Evolutionary conservation across 2,888 invertebrate genomes (phyloP).

Genomic region (Eurois occulta): DNA sequence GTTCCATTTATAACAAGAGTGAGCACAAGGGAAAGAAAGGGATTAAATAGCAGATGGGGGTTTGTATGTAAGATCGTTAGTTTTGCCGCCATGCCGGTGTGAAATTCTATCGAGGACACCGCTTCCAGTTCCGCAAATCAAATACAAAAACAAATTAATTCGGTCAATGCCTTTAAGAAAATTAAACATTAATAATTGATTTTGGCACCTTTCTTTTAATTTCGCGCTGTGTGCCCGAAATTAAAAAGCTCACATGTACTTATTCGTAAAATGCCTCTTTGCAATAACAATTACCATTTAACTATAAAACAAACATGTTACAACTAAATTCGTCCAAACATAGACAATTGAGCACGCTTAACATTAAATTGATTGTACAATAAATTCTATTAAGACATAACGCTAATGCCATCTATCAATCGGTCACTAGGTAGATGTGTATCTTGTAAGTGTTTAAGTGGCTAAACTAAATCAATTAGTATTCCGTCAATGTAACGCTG

Average conservation of each 20-base stretch:
- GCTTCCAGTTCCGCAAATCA: background rate
- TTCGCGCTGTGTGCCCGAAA: background rate
- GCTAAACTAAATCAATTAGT: slow-evolving; percentile 55
- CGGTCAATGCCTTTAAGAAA: background rate
- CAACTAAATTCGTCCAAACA: background rate
- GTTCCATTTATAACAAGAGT: background rate
- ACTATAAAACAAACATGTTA: background rate
- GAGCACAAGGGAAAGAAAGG: background rate
- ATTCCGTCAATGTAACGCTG: slow-evolving; percentile 35
- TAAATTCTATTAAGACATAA: slow-evolving; percentile 38
- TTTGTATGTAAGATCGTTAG: background rate
- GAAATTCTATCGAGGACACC: background rate
- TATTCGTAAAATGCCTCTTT: background rate
- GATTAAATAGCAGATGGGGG: background rate
- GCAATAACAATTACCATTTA: background rate
- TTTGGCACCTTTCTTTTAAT: background rate
- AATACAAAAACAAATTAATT: background rate
- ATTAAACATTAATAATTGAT: background rate
- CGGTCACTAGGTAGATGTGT: slow-evolving; percentile 29
- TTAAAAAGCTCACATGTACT: background rate
- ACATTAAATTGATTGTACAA: slow-evolving; percentile 36
- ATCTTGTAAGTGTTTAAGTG: slow-evolving; percentile 32
- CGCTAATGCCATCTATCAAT: slow-evolving; percentile 25
- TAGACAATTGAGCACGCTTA: slow-evolving; percentile 26
- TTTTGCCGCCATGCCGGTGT: background rate